A percentile compares a stretch with the other conserved stretches of the same genome.
These are phyloP conservation scores for Neopipo cinnamomea DNA, from an alignment of 2,113 vertebrate genomes.

Conservation along the genomic window DNA sequence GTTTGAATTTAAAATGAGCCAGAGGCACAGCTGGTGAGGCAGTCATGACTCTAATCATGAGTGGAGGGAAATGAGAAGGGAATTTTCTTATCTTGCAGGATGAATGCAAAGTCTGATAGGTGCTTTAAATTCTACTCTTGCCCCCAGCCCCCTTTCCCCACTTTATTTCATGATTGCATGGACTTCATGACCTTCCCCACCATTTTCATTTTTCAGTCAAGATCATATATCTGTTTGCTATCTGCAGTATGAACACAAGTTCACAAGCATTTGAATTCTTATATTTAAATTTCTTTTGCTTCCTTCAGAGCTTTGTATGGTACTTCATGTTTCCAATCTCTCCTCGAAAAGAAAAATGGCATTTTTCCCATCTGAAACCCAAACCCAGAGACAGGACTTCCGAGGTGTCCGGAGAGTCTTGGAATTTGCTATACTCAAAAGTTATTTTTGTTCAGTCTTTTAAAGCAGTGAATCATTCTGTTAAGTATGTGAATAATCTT, in stretches of 20 bases:
- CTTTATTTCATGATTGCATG: background rate
- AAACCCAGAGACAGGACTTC: background rate
- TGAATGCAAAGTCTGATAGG: background rate
- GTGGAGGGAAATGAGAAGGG: conserved; percentile 19
- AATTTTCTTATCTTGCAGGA: conserved; percentile 33
- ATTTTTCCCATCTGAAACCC: background rate
- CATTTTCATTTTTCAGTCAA: background rate
- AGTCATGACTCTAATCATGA: conserved; percentile 41
- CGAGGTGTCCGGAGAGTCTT: background rate
- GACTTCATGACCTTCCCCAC: background rate
- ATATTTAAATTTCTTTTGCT: background rate
- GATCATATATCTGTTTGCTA: background rate
- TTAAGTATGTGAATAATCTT: background rate
- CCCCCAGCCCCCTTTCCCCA: background rate
- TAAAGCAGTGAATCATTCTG: background rate
- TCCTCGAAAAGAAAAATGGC: background rate
- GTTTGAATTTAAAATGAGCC: conserved; percentile 71
- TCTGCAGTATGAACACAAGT: background rate
- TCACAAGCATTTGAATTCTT: background rate
- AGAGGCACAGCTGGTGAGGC: conserved; percentile 65
- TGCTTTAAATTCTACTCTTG: background rate
- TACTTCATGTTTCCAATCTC: background rate
- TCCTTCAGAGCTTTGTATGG: background rate
- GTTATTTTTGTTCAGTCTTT: background rate
- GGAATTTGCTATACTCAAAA: background rate